A percentile compares a stretch with the other conserved stretches of the same genome.
Conservation (phyloP, 2,888 invertebrate species). For the Hemicrepidius hirtus region DNA sequence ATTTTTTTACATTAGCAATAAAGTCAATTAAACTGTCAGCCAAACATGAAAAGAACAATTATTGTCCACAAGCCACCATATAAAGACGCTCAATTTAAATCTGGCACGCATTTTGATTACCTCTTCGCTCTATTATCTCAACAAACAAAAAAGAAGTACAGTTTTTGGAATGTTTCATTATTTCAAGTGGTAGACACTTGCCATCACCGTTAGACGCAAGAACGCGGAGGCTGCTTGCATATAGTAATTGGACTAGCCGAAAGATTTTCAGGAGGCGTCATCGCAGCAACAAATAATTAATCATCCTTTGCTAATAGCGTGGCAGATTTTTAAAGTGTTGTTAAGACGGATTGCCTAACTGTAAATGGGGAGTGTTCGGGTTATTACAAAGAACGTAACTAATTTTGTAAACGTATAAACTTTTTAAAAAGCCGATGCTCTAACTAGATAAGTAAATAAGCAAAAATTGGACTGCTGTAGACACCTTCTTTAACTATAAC, state of each 20-base stretch:
- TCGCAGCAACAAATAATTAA: slow-evolving; percentile 45
- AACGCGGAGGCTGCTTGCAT: slow-evolving; percentile 30
- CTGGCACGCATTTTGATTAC: slow-evolving; percentile 31
- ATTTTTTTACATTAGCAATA: slow-evolving; percentile 1
- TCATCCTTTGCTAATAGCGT: slow-evolving; percentile 47
- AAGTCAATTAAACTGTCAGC: slow-evolving; percentile 20
- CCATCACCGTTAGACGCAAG: slow-evolving; percentile 38
- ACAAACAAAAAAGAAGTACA: slow-evolving; percentile 23
- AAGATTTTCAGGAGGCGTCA: slow-evolving; percentile 45
- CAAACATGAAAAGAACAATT: slow-evolving; percentile 26
- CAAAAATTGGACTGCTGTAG: slow-evolving; percentile 25
- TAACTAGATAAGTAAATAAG: slow-evolving; percentile 42
- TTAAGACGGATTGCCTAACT: slow-evolving; percentile 51
- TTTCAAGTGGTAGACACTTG: slow-evolving; percentile 32
- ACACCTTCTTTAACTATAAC: neutral
- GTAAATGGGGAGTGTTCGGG: slow-evolving; percentile 49
- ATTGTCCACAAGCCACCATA: slow-evolving; percentile 28
- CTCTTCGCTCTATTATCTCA: slow-evolving; percentile 34
- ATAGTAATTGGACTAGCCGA: slow-evolving; percentile 44
- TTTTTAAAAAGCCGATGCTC: slow-evolving; percentile 31
- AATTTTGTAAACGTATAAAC: slow-evolving; percentile 35
- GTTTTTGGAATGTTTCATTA: slow-evolving; percentile 41
- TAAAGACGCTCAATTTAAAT: slow-evolving; percentile 33
- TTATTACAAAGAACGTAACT: slow-evolving; percentile 40
- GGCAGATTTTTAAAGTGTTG: slow-evolving; percentile 49